Percentiles rank a stretch among this genome's conserved stretches.
phyloP scores from a whole-genome alignment of 64 coral and sea anemone genomes.

The Montipora sp. region DNA sequence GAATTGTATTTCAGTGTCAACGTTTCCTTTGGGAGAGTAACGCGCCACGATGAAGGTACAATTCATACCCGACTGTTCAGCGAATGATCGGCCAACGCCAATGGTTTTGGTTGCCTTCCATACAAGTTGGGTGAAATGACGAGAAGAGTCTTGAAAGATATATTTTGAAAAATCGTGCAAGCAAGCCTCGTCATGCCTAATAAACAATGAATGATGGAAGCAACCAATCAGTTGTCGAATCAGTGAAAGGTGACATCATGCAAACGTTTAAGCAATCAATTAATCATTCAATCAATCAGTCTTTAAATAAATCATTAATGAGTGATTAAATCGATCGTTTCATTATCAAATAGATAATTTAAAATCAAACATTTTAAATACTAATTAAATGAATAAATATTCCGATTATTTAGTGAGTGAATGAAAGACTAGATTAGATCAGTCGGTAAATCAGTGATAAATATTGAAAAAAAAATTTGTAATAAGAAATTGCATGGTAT shows the following conservation, averaged over 20 bases:
- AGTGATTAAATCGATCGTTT: too few species aligned
- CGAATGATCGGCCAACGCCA: slow-evolving; percentile 70
- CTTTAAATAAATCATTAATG: too few species aligned
- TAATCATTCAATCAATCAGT: not conserved
- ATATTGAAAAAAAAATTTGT: too few species aligned
- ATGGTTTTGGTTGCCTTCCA: slow-evolving; percentile 82
- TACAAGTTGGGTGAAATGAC: slow-evolving; percentile 81
- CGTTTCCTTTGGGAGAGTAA: slow-evolving; percentile 73
- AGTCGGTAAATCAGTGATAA: too few species aligned
- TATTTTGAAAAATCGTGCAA: slow-evolving; percentile 71
- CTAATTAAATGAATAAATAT: too few species aligned
- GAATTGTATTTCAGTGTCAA: slow-evolving; percentile 38
- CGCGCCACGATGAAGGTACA: slow-evolving; percentile 87
- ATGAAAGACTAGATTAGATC: too few species aligned
- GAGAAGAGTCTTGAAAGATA: slow-evolving; percentile 60
- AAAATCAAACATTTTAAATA: too few species aligned
- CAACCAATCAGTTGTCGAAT: not conserved
- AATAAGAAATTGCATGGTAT: too few species aligned
- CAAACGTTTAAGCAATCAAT: not conserved
- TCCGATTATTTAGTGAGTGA: too few species aligned
- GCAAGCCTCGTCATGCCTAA: slow-evolving; percentile 87
- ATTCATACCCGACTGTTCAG: slow-evolving; percentile 84
- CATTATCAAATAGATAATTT: too few species aligned
- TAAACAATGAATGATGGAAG: not conserved
- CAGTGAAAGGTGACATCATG: not conserved